Evolutionary conservation across 2,888 invertebrate species (phyloP).

Genomic region (Orthosia incerta): DNA sequence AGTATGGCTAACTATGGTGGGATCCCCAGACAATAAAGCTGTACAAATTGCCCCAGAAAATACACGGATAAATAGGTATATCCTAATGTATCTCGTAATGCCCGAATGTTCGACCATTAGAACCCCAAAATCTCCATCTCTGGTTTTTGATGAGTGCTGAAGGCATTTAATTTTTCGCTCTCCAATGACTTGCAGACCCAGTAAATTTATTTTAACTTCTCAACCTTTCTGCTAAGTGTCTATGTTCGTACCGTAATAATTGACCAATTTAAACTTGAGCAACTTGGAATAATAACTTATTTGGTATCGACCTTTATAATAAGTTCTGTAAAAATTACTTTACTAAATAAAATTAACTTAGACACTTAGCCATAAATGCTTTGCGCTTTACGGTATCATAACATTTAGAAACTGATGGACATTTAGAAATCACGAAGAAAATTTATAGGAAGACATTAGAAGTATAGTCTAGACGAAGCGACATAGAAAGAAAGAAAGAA

Average conservation of each 20-base stretch:
- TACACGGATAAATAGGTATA: too few species aligned
- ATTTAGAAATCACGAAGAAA: neutral
- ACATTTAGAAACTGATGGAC: neutral
- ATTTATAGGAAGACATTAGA: neutral
- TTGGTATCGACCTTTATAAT: constrained; percentile 19
- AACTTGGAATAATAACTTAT: constrained; percentile 33
- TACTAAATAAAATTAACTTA: constrained; percentile 2
- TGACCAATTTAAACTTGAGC: constrained; percentile 46
- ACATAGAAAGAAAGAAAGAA: too few species aligned
- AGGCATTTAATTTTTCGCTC: too few species aligned
- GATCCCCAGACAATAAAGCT: too few species aligned
- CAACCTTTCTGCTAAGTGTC: neutral
- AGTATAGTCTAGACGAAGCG: too few species aligned
- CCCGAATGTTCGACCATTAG: too few species aligned
- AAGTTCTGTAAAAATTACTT: neutral
- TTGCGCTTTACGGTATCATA: neutral
- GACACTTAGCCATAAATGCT: neutral
- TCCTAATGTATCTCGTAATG: too few species aligned
- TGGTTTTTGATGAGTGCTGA: too few species aligned
- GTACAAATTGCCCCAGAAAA: too few species aligned
- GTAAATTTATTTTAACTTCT: constrained; percentile 15
- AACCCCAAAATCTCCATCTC: too few species aligned
- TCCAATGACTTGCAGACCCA: too few species aligned
- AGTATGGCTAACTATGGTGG: too few species aligned
- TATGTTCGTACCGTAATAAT: constrained; percentile 26